Conservation (phyloP, 2,888 invertebrate species). For the Hyposoter dolosus region DNA sequence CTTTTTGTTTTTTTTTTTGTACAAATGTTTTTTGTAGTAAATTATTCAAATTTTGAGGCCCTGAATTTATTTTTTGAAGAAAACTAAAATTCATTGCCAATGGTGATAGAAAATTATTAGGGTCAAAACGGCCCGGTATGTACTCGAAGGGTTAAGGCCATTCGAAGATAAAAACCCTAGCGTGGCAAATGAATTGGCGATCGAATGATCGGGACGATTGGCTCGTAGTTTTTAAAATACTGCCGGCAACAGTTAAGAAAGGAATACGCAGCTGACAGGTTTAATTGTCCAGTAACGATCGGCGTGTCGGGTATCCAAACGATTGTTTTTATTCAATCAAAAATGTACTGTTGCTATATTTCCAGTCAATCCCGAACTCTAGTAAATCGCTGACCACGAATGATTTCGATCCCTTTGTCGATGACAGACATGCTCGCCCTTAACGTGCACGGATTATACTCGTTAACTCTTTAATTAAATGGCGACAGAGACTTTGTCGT, state of each 20-base stretch:
- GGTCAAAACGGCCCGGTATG: too few species aligned
- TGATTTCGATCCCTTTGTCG: neutral
- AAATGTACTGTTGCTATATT: neutral
- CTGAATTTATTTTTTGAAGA: too few species aligned
- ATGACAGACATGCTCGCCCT: neutral
- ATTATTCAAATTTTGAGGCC: too few species aligned
- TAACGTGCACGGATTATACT: neutral
- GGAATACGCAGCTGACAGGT: neutral
- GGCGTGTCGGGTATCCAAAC: too few species aligned
- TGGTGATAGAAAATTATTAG: neutral
- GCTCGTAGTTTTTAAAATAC: neutral
- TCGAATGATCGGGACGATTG: neutral
- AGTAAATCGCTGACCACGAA: neutral
- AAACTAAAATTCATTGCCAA: too few species aligned
- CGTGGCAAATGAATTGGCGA: neutral
- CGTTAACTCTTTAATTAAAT: neutral
- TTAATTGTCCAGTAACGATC: neutral
- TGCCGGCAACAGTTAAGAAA: neutral
- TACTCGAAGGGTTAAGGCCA: neutral
- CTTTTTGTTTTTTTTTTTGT: too few species aligned
- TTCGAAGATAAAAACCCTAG: neutral
- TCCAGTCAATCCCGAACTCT: neutral
- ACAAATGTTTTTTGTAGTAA: too few species aligned
- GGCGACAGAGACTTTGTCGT: neutral
- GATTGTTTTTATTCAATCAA: neutral